Evolutionary conservation across 2,113 vertebrate species (phyloP).

Genomic region (Melanerpes aurifrons): DNA sequence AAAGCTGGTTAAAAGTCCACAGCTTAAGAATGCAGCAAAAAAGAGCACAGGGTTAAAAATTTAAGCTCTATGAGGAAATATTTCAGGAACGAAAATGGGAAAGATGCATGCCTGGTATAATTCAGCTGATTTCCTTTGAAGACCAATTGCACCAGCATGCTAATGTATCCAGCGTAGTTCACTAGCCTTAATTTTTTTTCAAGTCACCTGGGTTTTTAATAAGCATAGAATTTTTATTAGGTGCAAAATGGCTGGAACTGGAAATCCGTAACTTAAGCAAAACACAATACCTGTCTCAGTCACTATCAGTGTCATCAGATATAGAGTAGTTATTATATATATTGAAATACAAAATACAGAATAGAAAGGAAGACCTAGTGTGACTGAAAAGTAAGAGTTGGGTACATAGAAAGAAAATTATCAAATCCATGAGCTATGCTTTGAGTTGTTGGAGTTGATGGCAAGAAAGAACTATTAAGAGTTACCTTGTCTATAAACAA

Average conservation of each 20-base stretch:
- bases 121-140: background rate
- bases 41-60: background rate
- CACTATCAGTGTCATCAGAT: background rate
- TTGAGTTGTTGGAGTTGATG: constrained; percentile 1
- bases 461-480: background rate
- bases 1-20: background rate
- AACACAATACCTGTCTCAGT: background rate
- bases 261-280: background rate
- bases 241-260: background rate
- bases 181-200: background rate
- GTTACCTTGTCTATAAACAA: constrained; percentile 36
- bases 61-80: background rate
- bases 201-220: background rate
- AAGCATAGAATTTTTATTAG: background rate
- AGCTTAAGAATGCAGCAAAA: background rate
- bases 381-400: background rate
- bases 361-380: background rate
- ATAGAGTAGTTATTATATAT: background rate
- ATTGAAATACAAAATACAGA: background rate
- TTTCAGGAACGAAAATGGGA: background rate
- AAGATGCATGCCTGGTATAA: background rate
- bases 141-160: background rate
- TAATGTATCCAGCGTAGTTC: background rate
- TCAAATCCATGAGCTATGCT: background rate
- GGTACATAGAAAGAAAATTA: background rate